phyloP scores from a whole-genome alignment of 2,113 vertebrate genomes.

The Labrus mixtus region DNA sequence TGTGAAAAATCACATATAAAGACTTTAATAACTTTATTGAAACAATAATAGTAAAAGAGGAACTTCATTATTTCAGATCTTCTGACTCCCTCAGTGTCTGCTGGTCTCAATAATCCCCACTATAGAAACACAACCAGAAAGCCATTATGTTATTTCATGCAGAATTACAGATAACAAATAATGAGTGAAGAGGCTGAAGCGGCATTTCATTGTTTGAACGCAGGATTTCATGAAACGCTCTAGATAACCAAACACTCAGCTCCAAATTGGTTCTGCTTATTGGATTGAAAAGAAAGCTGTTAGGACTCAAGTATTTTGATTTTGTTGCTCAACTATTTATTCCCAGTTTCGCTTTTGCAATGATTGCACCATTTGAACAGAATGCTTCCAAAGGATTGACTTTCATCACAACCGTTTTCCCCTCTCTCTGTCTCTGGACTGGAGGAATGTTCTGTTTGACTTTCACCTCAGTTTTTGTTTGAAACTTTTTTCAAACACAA shows the following conservation, averaged over 20 bases:
- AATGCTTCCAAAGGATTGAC: no score
- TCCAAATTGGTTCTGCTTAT: background rate
- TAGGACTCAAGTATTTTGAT: background rate
- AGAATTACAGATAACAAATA: slow-evolving; percentile 4
- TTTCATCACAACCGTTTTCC: background rate
- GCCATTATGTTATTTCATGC: background rate
- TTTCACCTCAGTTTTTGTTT: background rate
- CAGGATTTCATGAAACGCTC: background rate
- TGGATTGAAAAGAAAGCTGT: background rate
- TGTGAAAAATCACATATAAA: no score
- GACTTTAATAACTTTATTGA: no score
- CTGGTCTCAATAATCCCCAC: background rate
- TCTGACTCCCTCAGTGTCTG: background rate
- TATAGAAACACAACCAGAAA: background rate
- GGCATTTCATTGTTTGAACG: background rate
- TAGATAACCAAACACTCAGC: background rate
- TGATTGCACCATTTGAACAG: no score
- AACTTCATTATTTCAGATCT: background rate
- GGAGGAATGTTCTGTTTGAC: background rate
- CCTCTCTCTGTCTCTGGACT: background rate
- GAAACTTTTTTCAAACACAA: no score
- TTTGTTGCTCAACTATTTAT: no score
- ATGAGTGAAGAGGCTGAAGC: background rate
- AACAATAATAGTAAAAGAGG: background rate
- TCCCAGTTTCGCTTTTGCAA: no score